Percentiles rank a stretch among this genome's conserved stretches.
phyloP scores from a whole-genome alignment of 2,113 vertebrate species.

The Perccottus glenii region DNA sequence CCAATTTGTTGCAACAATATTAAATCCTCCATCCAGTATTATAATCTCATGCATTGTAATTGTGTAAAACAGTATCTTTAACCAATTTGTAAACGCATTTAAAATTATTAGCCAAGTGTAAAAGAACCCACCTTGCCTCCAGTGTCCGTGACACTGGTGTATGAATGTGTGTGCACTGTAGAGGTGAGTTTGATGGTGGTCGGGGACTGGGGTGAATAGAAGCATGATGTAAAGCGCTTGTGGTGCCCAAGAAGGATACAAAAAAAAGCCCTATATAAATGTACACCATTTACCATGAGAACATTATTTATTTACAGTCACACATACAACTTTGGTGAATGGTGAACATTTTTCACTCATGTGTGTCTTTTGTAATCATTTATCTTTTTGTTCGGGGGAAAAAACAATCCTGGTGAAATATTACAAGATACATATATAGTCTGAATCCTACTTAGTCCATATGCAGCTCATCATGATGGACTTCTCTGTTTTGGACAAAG shows the following conservation, averaged over 20 bases:
- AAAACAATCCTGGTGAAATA: slow-evolving; percentile 28
- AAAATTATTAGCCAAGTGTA: not conserved
- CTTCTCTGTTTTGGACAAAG: slow-evolving; percentile 27
- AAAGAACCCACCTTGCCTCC: not conserved
- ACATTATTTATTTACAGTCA: not conserved
- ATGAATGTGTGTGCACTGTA: no score
- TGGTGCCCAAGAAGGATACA: no score
- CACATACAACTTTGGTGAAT: not conserved
- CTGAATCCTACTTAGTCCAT: no score
- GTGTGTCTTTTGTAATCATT: slow-evolving; percentile 28
- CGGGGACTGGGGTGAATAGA: no score
- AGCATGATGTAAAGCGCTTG: no score
- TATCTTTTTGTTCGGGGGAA: slow-evolving; percentile 24
- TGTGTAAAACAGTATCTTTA: not conserved
- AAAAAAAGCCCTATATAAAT: no score
- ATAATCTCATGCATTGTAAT: no score
- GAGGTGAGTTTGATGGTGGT: no score
- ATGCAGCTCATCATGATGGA: slow-evolving; percentile 25
- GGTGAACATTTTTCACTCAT: not conserved
- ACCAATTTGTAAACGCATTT: not conserved
- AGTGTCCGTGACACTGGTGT: no score
- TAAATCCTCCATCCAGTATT: no score
- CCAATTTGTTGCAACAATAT: not conserved
- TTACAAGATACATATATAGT: slow-evolving; percentile 23
- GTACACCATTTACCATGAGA: no score